phyloP scores from a whole-genome alignment of 2,113 vertebrate species.

The Henicopernis longicauda region DNA sequence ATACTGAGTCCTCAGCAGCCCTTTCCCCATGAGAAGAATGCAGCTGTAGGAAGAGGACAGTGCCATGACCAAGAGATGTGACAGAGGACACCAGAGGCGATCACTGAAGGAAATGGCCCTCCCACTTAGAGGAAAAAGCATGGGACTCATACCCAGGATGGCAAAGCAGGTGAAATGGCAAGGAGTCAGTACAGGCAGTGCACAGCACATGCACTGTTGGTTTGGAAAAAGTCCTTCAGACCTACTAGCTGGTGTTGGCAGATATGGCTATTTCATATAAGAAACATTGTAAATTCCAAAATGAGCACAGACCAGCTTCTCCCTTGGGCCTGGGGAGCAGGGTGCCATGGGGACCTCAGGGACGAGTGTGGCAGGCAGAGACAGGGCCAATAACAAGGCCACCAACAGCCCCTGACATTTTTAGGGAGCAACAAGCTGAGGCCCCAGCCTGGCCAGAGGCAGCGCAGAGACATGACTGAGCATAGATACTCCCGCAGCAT shows the following conservation, averaged over 20 bases:
- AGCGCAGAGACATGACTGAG: neutral
- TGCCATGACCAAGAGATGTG: neutral
- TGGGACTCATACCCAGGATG: neutral
- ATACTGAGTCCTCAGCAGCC: neutral
- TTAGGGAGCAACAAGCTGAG: neutral
- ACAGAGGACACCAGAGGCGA: neutral
- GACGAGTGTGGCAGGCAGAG: neutral
- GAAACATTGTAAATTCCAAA: neutral
- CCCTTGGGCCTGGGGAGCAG: neutral
- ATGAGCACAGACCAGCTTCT: neutral
- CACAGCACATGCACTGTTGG: fast-evolving
- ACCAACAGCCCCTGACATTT: neutral
- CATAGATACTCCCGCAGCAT: neutral
- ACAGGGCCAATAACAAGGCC: neutral
- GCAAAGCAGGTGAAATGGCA: neutral
- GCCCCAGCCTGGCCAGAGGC: neutral
- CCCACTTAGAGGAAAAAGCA: neutral
- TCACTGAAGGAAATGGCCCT: neutral
- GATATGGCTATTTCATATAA: neutral
- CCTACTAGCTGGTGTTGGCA: neutral
- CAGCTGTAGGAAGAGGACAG: neutral
- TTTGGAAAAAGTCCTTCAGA: neutral
- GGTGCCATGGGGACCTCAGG: neutral
- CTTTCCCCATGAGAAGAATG: neutral
- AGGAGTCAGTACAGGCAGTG: neutral